Conservation (phyloP, 2,888 invertebrate species). For the Strigamia transsilvanica region DNA sequence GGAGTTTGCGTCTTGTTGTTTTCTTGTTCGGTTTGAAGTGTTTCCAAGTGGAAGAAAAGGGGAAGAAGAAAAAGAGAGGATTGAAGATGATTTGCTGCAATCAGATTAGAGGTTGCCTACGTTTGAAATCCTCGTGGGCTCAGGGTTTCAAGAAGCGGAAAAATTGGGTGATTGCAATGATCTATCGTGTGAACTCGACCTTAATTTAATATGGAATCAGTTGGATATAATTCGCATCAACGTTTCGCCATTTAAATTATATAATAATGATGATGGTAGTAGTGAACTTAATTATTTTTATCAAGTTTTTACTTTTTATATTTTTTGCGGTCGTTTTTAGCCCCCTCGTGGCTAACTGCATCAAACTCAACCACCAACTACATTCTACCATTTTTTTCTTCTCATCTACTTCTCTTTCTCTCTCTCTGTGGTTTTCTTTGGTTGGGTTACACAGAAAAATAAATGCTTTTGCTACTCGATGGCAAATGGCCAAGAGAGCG, state of each 20-base stretch:
- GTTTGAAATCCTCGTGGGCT: conserved; percentile 26
- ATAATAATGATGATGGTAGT: background rate
- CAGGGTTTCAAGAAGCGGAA: conserved; percentile 32
- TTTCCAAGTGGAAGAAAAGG: background rate
- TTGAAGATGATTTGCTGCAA: conserved; percentile 34
- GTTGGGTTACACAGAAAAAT: conserved; percentile 29
- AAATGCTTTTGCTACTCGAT: conserved; percentile 29
- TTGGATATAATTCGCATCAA: background rate
- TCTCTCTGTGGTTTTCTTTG: conserved; percentile 6
- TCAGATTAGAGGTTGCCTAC: conserved; percentile 35
- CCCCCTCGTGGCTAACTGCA: background rate
- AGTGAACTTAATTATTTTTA: background rate
- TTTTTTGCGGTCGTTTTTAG: background rate
- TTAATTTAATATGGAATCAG: conserved; percentile 27
- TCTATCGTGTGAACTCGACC: conserved; percentile 38
- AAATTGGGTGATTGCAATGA: conserved; percentile 38
- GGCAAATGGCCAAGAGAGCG: conserved; percentile 23
- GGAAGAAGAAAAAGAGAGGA: background rate
- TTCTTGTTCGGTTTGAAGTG: background rate
- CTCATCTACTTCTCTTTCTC: background rate
- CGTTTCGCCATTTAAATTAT: background rate
- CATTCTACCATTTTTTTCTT: background rate
- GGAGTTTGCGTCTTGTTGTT: background rate
- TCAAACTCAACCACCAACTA: conserved; percentile 17
- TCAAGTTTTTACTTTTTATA: background rate